phyloP scores from a whole-genome alignment of 2,797 vertebrate species.

The Garrulus glandarius region DNA sequence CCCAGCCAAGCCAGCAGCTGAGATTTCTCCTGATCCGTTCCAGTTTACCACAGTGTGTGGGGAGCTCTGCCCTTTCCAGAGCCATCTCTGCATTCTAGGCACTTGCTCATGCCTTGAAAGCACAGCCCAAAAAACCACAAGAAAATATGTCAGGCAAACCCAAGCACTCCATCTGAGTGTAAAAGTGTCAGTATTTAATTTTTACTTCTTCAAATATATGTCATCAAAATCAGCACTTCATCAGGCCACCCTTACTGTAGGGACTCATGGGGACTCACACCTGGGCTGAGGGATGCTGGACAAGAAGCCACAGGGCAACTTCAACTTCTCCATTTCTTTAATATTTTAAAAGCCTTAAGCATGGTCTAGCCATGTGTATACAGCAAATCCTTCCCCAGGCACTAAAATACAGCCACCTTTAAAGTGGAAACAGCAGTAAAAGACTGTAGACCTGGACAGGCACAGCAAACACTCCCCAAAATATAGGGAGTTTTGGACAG shows the following conservation, averaged over 20 bases:
- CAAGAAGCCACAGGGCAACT: not conserved
- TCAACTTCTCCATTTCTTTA: not conserved
- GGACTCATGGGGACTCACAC: not conserved
- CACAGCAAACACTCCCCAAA: not conserved
- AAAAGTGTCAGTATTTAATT: not conserved
- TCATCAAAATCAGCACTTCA: not conserved
- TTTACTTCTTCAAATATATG: not conserved
- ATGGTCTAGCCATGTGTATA: not conserved
- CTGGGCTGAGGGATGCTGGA: not conserved
- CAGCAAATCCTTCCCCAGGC: not conserved
- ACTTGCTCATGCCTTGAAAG: not conserved
- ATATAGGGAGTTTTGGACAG: not conserved
- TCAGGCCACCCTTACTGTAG: not conserved
- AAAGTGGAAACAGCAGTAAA: not conserved
- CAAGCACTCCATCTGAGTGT: fast-evolving
- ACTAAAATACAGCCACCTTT: not conserved
- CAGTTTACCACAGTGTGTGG: not conserved
- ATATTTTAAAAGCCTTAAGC: not conserved
- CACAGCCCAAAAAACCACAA: not conserved
- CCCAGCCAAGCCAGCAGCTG: not conserved
- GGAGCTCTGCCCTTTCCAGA: not conserved
- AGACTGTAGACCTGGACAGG: not conserved
- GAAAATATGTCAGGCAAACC: not conserved
- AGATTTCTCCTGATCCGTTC: not conserved
- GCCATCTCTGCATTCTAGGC: not conserved